Evolutionary conservation across 2,113 vertebrate genomes (phyloP), one percentile per base, ranked within the genome.

Genomic region (Podiceps cristatus): DNA sequence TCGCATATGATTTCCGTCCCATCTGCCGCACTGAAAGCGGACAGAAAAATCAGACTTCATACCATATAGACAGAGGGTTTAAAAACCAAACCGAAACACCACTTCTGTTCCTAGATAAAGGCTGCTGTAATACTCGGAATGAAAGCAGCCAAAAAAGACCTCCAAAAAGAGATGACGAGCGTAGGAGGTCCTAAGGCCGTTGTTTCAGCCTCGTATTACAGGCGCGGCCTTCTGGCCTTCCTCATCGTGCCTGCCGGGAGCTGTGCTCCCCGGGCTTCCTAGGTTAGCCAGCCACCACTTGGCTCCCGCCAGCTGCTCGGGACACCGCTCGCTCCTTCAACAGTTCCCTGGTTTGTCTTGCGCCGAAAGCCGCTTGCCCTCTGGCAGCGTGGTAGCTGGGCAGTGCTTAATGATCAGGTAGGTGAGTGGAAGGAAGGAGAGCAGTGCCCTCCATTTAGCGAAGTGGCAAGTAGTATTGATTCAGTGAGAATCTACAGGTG

Each of bases 301-400:
- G 2, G 0, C 4, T 78, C 60, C 23, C 52, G 31, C 2, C 8
- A 11, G 45, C 45, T 47, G 9, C 11, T 7, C 24, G 63, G 5
- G 45, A 42, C 29, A 23, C 12, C n/a, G 15, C 33, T 10, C n/a
- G 15, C 33, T 47, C 20, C 35, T 23, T 60, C 18, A 10, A 5
- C 18, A 8, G 8, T 20, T 59, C 4, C 25, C 24, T 45, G 10
- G 13, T 64, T 17, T 10, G 0, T 18, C 3, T 19, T 6, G 2
- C 13, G 40, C 73, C 58, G 84, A 49, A 37, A 25, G 6, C 7
- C 10, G 25, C 23, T 7, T 23, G 28, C 40, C 40, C 16, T n/a
- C 28, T 37, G 25, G 37, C 24, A 29, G 28, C 1, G 28, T 3
- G 20, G 5, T 5, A 53, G 52, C n/a, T 16, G 52, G 49, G 60